Conservation (phyloP, 2,113 vertebrate genomes). For the Petaurus breviceps region DNA sequence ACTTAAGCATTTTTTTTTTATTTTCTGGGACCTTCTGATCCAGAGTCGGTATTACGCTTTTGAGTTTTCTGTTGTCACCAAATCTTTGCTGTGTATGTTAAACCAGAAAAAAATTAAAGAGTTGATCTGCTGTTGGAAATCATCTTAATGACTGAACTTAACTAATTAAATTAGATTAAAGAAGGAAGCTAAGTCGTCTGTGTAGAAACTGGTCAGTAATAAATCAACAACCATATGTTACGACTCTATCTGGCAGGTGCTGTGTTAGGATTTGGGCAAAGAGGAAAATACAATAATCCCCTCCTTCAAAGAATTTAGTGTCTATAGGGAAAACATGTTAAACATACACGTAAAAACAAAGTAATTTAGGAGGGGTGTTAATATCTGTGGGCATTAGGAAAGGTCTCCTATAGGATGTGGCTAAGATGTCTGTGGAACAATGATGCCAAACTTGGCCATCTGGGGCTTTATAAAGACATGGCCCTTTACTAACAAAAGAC, state of each 20-base stretch:
- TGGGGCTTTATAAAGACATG: neutral
- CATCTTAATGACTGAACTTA: conserved; percentile 39
- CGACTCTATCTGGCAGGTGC: neutral
- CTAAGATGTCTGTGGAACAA: neutral
- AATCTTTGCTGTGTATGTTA: neutral
- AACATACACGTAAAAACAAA: neutral
- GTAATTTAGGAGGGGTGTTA: neutral
- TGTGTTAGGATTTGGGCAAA: neutral
- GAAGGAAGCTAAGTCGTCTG: neutral
- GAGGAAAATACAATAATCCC: neutral
- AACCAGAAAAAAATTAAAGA: conserved; percentile 26
- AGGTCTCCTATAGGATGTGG: neutral
- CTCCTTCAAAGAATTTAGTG: neutral
- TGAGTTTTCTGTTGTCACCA: neutral
- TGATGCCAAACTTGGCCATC: neutral
- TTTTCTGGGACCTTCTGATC: conserved; percentile 24
- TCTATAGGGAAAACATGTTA: neutral
- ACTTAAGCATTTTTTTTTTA: neutral
- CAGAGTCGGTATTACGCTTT: neutral
- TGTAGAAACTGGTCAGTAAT: neutral
- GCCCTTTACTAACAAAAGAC: neutral
- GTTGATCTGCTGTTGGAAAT: conserved; percentile 3
- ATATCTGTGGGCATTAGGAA: neutral
- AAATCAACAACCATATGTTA: neutral
- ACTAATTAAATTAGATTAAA: conserved; percentile 39